These are phyloP conservation scores for Orchestia grillus DNA, from an alignment of 1,140 invertebrate genomes.

Conservation along the genomic window DNA sequence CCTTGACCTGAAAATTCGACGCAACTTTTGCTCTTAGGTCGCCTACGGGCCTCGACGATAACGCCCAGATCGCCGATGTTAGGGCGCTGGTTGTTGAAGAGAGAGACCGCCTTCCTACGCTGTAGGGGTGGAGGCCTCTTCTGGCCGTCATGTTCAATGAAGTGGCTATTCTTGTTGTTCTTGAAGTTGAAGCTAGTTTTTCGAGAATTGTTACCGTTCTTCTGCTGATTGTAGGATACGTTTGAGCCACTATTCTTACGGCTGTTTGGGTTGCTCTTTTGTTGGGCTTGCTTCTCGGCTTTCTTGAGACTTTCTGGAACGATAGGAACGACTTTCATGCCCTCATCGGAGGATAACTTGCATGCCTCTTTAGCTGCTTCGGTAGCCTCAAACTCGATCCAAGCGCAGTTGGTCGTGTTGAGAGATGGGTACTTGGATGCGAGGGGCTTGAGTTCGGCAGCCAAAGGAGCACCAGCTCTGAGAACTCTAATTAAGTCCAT, in stretches of 20 bases:
- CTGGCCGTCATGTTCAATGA: not conserved
- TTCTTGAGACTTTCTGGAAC: slow-evolving; percentile 70
- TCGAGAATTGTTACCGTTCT: slow-evolving; percentile 55
- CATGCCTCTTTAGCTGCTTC: slow-evolving; percentile 85
- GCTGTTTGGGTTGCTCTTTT: slow-evolving; percentile 61
- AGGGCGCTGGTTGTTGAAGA: slow-evolving; percentile 64
- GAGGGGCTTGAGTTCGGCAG: slow-evolving; percentile 89
- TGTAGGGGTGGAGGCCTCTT: slow-evolving; percentile 42
- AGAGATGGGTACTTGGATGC: slow-evolving; percentile 86
- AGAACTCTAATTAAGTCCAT: slow-evolving; percentile 88
- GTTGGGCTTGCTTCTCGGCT: slow-evolving; percentile 69
- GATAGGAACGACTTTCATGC: slow-evolving; percentile 74
- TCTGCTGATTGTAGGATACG: not conserved
- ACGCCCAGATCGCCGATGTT: slow-evolving; percentile 62
- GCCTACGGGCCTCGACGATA: slow-evolving; percentile 62
- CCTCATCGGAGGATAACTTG: slow-evolving; percentile 70
- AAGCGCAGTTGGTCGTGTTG: slow-evolving; percentile 83
- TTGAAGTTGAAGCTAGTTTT: slow-evolving; percentile 64
- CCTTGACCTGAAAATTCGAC: slow-evolving; percentile 65
- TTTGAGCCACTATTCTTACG: slow-evolving; percentile 61
- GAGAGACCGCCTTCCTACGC: slow-evolving; percentile 65
- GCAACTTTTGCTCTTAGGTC: slow-evolving; percentile 67
- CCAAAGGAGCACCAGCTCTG: slow-evolving; percentile 87
- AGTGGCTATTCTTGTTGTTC: slow-evolving; percentile 60
- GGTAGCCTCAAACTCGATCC: slow-evolving; percentile 90